phyloP scores from a whole-genome alignment of 2,888 invertebrate genomes.

The Tenodera sinensis region DNA sequence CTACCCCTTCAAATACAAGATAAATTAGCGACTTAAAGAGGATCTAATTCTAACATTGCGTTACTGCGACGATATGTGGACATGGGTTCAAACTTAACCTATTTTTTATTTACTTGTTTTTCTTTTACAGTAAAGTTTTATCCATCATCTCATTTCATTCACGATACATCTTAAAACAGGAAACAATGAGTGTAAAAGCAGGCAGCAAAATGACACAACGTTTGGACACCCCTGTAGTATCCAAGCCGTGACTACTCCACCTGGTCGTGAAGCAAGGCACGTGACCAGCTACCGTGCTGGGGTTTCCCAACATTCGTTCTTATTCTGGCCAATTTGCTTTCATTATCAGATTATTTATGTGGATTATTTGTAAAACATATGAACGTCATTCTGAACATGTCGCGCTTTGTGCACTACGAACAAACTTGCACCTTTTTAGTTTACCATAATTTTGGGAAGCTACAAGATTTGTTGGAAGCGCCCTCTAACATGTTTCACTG shows the following conservation, averaged over 20 bases:
- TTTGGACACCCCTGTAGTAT: neutral
- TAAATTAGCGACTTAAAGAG: no score
- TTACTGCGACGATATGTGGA: no score
- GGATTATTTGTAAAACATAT: neutral
- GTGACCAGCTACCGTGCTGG: neutral
- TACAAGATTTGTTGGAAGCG: neutral
- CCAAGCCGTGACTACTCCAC: neutral
- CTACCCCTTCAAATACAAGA: no score
- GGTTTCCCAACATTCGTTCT: neutral
- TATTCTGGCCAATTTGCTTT: neutral
- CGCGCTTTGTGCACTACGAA: neutral
- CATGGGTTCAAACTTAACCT: no score
- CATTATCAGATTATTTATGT: neutral
- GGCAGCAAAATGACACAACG: neutral
- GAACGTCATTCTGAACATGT: neutral
- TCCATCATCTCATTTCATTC: no score
- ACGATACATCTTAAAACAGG: no score
- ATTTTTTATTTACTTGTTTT: no score
- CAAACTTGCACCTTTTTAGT: no score
- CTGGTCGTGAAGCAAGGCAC: neutral
- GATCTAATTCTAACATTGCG: no score
- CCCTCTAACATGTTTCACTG: no score
- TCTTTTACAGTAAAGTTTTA: no score
- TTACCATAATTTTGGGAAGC: neutral
- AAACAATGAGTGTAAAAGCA: no score